These are phyloP conservation scores for Leiothrix lutea DNA, from an alignment of 2,113 vertebrate species.

Conservation along the genomic window DNA sequence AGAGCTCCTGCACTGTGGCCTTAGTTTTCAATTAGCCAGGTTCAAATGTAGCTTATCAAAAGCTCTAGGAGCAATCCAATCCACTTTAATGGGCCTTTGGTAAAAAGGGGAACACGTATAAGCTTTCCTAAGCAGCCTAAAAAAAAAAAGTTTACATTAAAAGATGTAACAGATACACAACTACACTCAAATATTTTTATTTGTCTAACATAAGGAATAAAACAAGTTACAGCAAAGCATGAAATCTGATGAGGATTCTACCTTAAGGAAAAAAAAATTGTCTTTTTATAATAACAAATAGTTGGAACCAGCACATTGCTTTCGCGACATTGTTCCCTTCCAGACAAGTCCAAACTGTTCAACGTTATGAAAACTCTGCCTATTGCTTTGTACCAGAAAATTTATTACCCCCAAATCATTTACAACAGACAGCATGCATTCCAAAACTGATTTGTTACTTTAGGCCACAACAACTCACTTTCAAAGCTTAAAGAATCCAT, in stretches of 20 bases:
- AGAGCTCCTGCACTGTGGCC: background rate
- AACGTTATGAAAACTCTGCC: slow-evolving; percentile 77
- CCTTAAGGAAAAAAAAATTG: slow-evolving; percentile 73
- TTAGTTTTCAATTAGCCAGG: background rate
- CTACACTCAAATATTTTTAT: slow-evolving; percentile 64
- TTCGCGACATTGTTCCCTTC: slow-evolving; percentile 78
- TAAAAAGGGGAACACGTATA: background rate
- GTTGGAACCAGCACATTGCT: slow-evolving; percentile 72
- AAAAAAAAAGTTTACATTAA: background rate
- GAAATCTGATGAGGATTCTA: slow-evolving; percentile 79
- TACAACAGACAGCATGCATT: slow-evolving; percentile 83
- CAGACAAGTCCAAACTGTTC: slow-evolving; percentile 89
- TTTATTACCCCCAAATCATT: slow-evolving; percentile 86
- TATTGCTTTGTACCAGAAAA: slow-evolving; percentile 81
- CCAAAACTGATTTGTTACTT: slow-evolving; percentile 82
- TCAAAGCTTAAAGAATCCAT: slow-evolving; percentile 64
- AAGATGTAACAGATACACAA: slow-evolving; percentile 29
- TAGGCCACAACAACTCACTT: slow-evolving; percentile 71
- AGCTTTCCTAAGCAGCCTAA: slow-evolving; percentile 9
- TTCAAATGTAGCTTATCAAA: background rate
- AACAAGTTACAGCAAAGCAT: slow-evolving; percentile 82
- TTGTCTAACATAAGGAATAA: slow-evolving; percentile 70
- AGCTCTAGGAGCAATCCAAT: background rate
- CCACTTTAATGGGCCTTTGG: background rate
- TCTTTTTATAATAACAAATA: slow-evolving; percentile 85